Evolutionary conservation across 2,888 invertebrate species (phyloP), one percentile per base, ranked within the genome.

Genomic region (Eudemis profundana): DNA sequence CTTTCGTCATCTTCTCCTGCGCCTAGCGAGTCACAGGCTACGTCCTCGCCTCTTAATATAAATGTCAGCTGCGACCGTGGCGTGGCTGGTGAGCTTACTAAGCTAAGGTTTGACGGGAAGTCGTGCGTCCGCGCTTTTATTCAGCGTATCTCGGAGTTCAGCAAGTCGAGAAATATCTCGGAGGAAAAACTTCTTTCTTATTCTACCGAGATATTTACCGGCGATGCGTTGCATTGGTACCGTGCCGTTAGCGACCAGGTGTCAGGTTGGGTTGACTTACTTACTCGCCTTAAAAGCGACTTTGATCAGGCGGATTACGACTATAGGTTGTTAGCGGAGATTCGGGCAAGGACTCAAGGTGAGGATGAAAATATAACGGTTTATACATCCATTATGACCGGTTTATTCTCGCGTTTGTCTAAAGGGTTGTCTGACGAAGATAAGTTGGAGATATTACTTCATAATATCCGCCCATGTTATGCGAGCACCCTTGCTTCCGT

Each of bases 271-370:
- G 33, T 44, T 3, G 46, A 53, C 0, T 8, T 62, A 14, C 21
- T 42, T 4, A 10, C 8, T 10, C 44, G 44, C 17, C 59, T 59
- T 21, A 59, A 47, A 36, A 8, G 4, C 7, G 59, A 59, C 14
- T 59, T 59, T 8, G 21, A 14, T 14, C 50, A 17, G 5, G 17
- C 14, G 4, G 64, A 42, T 19, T 57, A 19, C 8, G 57, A 64
- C n/a, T 64, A 50, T 42, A 29, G 68, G 14, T 21, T 72, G 0
- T 2, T 61, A 14, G 5, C 53, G 1, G 72, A 71, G 44, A 72
- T 72, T 12, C 57, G 71, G 7, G 14, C 54, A 4, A 46, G 72
- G 0, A 69, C 68, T 21, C 72, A 70, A 40, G 72, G 67, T 5
- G 64, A 67, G 4, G 1, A 15, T 1, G 70, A 72, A 42, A 70